Evolutionary conservation across 2,888 invertebrate species (phyloP).

Genomic region (Philhelius pedissequus): DNA sequence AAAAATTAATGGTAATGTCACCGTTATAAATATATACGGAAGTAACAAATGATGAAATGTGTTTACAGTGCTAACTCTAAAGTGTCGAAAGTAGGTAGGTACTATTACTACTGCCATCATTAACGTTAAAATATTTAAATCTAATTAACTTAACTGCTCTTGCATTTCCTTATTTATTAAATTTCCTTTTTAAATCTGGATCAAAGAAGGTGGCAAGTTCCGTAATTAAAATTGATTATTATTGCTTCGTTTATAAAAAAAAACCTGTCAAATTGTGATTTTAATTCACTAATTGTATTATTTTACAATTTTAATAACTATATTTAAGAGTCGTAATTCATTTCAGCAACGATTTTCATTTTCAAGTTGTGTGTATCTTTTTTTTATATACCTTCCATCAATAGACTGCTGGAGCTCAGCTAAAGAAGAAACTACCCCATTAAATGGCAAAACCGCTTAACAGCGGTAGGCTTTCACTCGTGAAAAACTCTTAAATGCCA

Average conservation of each 20-base stretch:
- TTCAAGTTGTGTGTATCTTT: background rate
- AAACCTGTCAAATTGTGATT: constrained; percentile 30
- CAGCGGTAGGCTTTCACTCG: constrained; percentile 50
- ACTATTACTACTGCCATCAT: background rate
- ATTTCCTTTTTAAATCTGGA: background rate
- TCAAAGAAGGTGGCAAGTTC: constrained; percentile 11
- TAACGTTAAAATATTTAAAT: background rate
- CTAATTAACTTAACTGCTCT: background rate
- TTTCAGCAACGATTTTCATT: constrained; percentile 42
- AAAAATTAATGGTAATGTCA: too few species aligned
- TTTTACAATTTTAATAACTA: constrained; percentile 27
- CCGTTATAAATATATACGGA: too few species aligned
- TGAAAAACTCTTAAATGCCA: constrained; percentile 33
- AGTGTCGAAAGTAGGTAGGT: background rate
- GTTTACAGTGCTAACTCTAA: background rate
- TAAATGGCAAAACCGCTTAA: constrained; percentile 42
- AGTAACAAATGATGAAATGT: too few species aligned
- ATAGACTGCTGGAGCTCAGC: background rate
- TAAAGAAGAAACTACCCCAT: background rate
- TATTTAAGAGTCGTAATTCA: constrained; percentile 40
- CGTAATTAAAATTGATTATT: background rate
- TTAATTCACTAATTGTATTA: constrained; percentile 43
- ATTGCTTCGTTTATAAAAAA: background rate
- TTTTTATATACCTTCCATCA: too few species aligned
- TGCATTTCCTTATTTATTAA: constrained; percentile 24